Base-by-base conservation (phyloP, 2,888 invertebrate genomes). In the Eilema caniola region DNA sequence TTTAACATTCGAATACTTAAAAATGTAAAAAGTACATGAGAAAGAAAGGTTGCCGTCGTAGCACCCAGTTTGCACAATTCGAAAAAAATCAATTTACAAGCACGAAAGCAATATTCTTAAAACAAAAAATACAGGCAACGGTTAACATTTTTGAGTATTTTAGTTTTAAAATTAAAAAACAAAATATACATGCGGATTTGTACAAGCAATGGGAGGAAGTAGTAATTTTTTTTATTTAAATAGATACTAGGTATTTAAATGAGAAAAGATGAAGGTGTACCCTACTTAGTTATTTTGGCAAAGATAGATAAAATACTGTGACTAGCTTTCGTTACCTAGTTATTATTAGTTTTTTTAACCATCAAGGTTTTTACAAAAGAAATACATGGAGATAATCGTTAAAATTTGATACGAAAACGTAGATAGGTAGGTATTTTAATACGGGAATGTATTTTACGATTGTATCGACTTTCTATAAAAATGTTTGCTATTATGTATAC, bases 361-460 rank as follows among this genome's bases (percentile, higher is more conserved):
- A 85, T 84, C 88, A 86, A 86, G 83, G 89, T 88, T 88, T 75
- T 88, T 85, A 84, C 85, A 86, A 83, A 83, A 79, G 85, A 84
- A 85, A 72, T 85, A 87, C 81, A 77, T 81, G 79, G 80, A 85
- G 85, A 81, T 86, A 88, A 86, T 85, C 89, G 90, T 89, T 87
- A 87, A 90, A 91, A 92, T 93, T 94, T 94, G 92, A 94, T 94
- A 94, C 91, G 92, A 94, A 93, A 90, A 90, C 82, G 90, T 95
- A 94, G 94, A 89, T 95, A 94, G 95, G 93, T 94, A 95, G 94
- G 91, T 93, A 94, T 93, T 94, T 92, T 92, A 94, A 93, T 93
- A 94, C 90, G 91, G 89, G 89, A 92, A 90, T 92, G 90, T 92
- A 91, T 89, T 90, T 90, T 89, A 92, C 89, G 91, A 90, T 88